phyloP scores from a whole-genome alignment of 1,140 invertebrate genomes.

The Drosophila dunni region DNA sequence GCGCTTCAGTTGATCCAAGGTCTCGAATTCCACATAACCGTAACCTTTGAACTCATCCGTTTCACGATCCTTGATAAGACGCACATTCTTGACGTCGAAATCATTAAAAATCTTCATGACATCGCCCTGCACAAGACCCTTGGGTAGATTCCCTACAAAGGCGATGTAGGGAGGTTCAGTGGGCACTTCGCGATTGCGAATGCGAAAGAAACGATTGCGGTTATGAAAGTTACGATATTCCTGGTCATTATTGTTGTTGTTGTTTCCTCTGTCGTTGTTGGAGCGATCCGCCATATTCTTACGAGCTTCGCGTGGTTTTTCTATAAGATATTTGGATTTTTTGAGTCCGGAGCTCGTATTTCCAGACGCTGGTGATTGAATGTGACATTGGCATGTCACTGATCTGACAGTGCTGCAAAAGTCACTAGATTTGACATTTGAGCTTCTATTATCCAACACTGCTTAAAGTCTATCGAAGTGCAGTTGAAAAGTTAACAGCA shows the following conservation, averaged over 20 bases:
- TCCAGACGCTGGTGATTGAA: constrained; percentile 66
- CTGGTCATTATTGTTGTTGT: constrained; percentile 24
- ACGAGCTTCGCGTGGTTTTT: constrained; percentile 32
- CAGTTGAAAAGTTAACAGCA: no score
- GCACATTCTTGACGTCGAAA: constrained; percentile 91
- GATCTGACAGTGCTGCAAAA: constrained; percentile 26
- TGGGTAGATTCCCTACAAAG: constrained; percentile 96
- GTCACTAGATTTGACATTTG: constrained; percentile 16
- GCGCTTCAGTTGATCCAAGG: constrained; percentile 90
- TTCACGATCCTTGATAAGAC: constrained; percentile 96
- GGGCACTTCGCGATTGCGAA: constrained; percentile 87
- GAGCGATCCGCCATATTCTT: constrained; percentile 64
- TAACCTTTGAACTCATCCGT: constrained; percentile 98
- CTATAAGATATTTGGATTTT: constrained; percentile 27
- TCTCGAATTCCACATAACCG: constrained; percentile 98
- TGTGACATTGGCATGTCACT: constrained; percentile 52
- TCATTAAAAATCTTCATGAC: constrained; percentile 94
- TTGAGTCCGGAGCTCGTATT: constrained; percentile 61
- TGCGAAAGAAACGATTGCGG: constrained; percentile 66
- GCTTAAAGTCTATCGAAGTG: no score
- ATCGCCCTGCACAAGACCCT: constrained; percentile 95
- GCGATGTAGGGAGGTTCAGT: constrained; percentile 95
- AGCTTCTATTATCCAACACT: not conserved
- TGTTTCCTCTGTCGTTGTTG: constrained; percentile 28
- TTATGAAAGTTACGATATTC: constrained; percentile 49